Conservation (phyloP, 2,797 vertebrate genomes). For the Tenualosa ilisha region DNA sequence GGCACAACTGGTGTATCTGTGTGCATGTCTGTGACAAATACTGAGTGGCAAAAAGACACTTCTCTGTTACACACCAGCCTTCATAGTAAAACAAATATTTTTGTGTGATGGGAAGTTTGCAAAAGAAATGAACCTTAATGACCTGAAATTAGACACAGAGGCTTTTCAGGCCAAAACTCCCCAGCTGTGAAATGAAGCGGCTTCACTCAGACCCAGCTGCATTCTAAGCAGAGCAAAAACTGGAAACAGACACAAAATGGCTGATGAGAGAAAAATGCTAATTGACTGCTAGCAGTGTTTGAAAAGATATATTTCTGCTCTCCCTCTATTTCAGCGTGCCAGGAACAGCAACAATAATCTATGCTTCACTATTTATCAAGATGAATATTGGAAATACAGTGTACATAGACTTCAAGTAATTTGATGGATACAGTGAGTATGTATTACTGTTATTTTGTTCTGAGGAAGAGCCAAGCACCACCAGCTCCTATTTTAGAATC, state of each 20-base stretch:
- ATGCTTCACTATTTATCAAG: neutral
- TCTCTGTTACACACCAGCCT: neutral
- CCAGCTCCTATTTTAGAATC: neutral
- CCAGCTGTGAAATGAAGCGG: constrained; percentile 8
- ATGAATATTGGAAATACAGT: neutral
- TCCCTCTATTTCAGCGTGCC: neutral
- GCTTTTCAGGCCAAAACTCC: neutral
- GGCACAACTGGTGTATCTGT: no score
- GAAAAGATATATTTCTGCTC: neutral
- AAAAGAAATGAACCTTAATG: neutral
- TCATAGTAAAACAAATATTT: neutral
- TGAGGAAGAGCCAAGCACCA: neutral
- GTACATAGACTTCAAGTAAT: neutral
- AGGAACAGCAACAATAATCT: neutral
- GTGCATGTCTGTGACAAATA: neutral
- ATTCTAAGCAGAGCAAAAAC: neutral
- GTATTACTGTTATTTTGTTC: no score
- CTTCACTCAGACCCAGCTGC: neutral
- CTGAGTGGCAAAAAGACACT: neutral
- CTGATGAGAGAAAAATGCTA: neutral
- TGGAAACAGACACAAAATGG: neutral
- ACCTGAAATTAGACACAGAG: neutral
- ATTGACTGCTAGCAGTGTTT: neutral
- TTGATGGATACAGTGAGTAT: no score
- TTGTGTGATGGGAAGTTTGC: neutral